Base-by-base conservation (phyloP, 2,113 vertebrate species). In the Grammomys surdaster region DNA sequence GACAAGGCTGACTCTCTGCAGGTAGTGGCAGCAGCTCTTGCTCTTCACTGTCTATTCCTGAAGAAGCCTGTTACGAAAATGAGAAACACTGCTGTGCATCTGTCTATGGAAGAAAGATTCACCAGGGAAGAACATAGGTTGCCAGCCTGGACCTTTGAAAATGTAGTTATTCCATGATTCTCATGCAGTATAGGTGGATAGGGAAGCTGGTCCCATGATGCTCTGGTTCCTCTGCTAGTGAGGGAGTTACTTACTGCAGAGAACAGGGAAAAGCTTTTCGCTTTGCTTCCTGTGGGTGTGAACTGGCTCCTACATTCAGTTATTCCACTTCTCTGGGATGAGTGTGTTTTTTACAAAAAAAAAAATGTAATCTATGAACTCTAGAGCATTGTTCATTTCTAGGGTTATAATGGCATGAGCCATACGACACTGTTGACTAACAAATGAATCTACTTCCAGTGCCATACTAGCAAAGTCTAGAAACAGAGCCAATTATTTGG, bases 1-100 rank as follows among this genome's bases (percentile, higher is more conserved):
- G 95, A 94, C 96, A 96, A 97, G 90, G 97, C 97, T 97, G 96
- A 98, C 98, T 98, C 97, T 97, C 96, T 96, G 97, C 93, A 98
- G 98, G 98, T 98, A 98, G 93, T 96, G 92, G 97, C 88, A 93
- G 88, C n/a, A 75, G 28, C 36, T 96, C 88, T 1, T 16, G 90
- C 94, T 69, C 92, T 93, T 89, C 28, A 43, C 72, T 97, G 98
- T 94, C 98, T 97, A 92, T 63, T 43, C 24, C 10, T 92, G 48
- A 70, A 96, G 43, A 72, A 81, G 56, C 2, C 60, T 90, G 10
- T 22, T 88, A 54, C 88, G 40, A 96, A 96, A 88, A 24, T 73
- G 46, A 80, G 94, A 97, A 89, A 95, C 58, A 7, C 67, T 72
- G 8, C 72, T 33, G 76, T 51, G 26, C 98, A 67, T 96, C 93